Evolutionary conservation across 92 coral and sea anemone genomes (phyloP), one percentile per base, ranked within the genome.

Genomic region (Isaurus tuberculatus): DNA sequence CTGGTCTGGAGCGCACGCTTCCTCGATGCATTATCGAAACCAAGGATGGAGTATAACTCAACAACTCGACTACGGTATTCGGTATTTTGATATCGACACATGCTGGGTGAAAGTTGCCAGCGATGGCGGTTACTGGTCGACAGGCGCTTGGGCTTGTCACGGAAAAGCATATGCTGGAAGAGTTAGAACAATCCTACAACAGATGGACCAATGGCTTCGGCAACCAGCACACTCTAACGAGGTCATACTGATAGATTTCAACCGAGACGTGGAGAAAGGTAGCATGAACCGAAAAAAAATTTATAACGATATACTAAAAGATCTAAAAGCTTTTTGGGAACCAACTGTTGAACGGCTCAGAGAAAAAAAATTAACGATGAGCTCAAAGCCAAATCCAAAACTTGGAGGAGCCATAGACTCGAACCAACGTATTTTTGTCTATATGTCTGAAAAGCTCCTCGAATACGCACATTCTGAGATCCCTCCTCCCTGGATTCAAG

Each of bases 41-140:
- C 94, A 90, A 22, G 79, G 70, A 0, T 74, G 67, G 68, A 88
- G 89, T 57, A 83, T 83, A 58, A 79, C 91, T 4, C 49, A 29
- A 13, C 94, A 90, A 57, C 78, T 90, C 14, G 86, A 87, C 27
- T 51, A 43, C 29, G 94, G 94, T 15, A 84, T 90, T 68, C 85
- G 94, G 10, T 90, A 90, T 71, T 73, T 90, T 48, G 94, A 90
- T 65, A 84, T 90, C 3, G 94, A 90, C 84, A 90, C 94, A 23
- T 90, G 89, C 37, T 88, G 61, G 64, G 89, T 78, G 43, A 80
- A 70, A 11, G 29, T 40, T 15, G 43, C 75, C 0, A 36, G 57
- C 22, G 22, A 33, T 11, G 82, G 58, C 44, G 69, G 36, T 23
- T 77, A 77, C 23, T 88, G 91, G 83, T 29, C 74, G 20, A 74